Percentiles rank a stretch among this genome's conserved stretches.
These are phyloP conservation scores for Lithosia quadra DNA, from an alignment of 2,888 invertebrate genomes.

Conservation along the genomic window DNA sequence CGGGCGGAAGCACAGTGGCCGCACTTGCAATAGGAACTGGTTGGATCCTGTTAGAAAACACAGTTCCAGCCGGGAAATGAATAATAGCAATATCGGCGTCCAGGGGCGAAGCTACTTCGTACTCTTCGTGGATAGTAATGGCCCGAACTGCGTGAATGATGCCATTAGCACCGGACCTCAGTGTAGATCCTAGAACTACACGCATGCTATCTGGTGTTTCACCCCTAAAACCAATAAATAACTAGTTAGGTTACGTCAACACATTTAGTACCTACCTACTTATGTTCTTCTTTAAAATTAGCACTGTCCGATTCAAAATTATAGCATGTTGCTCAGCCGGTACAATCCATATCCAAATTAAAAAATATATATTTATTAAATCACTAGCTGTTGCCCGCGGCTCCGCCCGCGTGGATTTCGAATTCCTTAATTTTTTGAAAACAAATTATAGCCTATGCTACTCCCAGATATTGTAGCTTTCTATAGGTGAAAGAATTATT, in stretches of 20 bases:
- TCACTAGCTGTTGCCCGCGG: too few relatives aligned
- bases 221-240: background rate
- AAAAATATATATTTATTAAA: too few relatives aligned
- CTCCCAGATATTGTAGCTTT: too few relatives aligned
- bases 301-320: too few relatives aligned
- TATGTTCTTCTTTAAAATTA: too few relatives aligned
- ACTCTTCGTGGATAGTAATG: slow-evolving; percentile 52
- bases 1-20: slow-evolving; percentile 51
- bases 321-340: too few relatives aligned
- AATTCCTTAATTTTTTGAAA: too few relatives aligned
- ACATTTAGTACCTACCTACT: too few relatives aligned
- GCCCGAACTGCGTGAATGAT: slow-evolving; percentile 35
- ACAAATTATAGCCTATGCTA: too few relatives aligned
- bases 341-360: too few relatives aligned
- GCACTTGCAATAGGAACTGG: slow-evolving; percentile 55
- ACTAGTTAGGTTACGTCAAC: background rate
- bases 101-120: slow-evolving; percentile 36
- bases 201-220: slow-evolving; percentile 32
- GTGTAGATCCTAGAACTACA: slow-evolving; percentile 51
- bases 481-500: too few relatives aligned
- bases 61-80: slow-evolving; percentile 46
- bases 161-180: slow-evolving; percentile 52
- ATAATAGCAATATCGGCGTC: slow-evolving; percentile 64
- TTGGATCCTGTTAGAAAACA: slow-evolving; percentile 35
- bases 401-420: too few relatives aligned